These are phyloP conservation scores for Camponotus vicinus DNA, from an alignment of 1,140 invertebrate genomes.

Conservation along the genomic window DNA sequence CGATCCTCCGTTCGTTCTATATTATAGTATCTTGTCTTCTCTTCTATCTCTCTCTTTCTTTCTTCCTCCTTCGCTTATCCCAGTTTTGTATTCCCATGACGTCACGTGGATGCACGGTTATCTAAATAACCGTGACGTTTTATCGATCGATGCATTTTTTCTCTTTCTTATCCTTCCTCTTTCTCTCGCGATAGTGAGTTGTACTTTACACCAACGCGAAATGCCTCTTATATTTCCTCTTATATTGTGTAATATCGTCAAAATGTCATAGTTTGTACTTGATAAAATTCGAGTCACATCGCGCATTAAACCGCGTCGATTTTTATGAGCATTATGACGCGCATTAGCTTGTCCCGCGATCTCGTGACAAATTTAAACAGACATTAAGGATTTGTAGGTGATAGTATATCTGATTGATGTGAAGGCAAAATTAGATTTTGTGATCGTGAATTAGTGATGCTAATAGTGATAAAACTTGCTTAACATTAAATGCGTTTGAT, in stretches of 20 bases:
- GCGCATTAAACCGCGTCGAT: constrained; percentile 43
- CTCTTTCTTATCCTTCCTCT: constrained; percentile 13
- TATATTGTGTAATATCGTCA: constrained; percentile 2
- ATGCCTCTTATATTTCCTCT: constrained; percentile 30
- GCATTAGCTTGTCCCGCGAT: constrained; percentile 30
- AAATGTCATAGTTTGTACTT: background rate
- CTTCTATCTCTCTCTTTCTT: background rate
- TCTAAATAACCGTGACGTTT: constrained; percentile 67
- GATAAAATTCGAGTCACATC: constrained; percentile 24
- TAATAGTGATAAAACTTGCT: background rate
- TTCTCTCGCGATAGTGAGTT: constrained; percentile 18
- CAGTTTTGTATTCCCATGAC: constrained; percentile 27
- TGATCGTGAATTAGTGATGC: background rate
- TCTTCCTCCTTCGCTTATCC: background rate
- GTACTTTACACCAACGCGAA: constrained; percentile 47
- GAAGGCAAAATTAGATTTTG: background rate
- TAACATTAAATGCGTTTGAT: background rate
- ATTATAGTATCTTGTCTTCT: background rate
- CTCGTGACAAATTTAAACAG: constrained; percentile 14
- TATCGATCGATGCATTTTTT: constrained; percentile 62
- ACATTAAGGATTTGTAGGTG: background rate
- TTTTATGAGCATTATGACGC: constrained; percentile 35
- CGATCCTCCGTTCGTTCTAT: constrained; percentile 51
- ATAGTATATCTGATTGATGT: background rate
- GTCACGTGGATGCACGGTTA: constrained; percentile 59